Evolutionary conservation across 2,888 invertebrate species (phyloP), one percentile per base, ranked within the genome.

Genomic region (Drosophila testacea): DNA sequence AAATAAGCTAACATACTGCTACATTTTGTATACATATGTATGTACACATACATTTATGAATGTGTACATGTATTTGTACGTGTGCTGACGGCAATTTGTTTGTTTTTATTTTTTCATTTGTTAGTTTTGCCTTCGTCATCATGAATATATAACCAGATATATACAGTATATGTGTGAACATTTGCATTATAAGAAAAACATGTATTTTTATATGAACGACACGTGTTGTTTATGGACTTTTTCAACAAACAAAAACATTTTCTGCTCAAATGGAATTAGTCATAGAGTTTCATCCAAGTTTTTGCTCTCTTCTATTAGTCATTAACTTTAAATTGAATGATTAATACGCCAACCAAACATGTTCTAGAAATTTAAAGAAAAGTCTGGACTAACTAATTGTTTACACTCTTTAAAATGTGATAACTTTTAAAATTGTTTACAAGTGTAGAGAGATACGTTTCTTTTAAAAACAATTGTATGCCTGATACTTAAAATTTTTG

Each of bases 81-180:
- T 51, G 44, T 39, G 36, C 30, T 28, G 27, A 34, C 34, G 44
- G 36, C 42, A 11, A 52, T 41, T 66, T 80, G 74, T 80, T 81
- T 81, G 66, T 71, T 77, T 81, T 80, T 51, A 65, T 81, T 63
- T 50, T 81, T 63, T 50, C 22, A 39, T 66, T 65, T 67, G 28
- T 50, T 38, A 50, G 57, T 41, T 65, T 56, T 59, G 50, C 47
- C 57, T 62, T 77, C 63, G 73, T 47, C 36, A 74, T 51, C 77
- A 66, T 81, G 73, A 74, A 55, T 78, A 63, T 78, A 63, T 61
- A 63, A 38, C 13, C 7, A 55, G 44, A 39, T 10, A 52, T 41
- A 38, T 54, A 32, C 27, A 38, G 47, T 41, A 38, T 54, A 32
- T 27, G 32, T 38, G 28, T 16, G 32, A 42, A 44, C 22, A n/a